A percentile compares a stretch with the other conserved stretches of the same genome.
phyloP scores from a whole-genome alignment of 2,113 vertebrate species.

The Taurulus bubalis region DNA sequence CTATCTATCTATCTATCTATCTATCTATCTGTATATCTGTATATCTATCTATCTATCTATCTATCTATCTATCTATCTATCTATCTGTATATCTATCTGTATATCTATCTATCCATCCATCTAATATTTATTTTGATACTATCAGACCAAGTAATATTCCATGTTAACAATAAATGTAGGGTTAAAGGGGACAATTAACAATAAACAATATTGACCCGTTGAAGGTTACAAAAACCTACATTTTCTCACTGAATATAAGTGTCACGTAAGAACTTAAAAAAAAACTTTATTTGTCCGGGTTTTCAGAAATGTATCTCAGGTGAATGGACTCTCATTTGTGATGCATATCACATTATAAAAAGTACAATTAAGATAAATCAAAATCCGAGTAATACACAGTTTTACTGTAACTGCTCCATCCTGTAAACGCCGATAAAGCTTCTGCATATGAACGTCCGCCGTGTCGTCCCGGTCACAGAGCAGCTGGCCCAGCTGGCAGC shows the following conservation, averaged over 20 bases:
- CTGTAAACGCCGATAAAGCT: not conserved
- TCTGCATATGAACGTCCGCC: not conserved
- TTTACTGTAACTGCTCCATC: not conserved
- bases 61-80: no score
- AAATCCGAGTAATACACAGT: not conserved
- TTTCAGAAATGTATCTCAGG: no score
- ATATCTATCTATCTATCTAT: no score
- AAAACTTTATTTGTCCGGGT: no score
- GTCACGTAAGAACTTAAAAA: no score
- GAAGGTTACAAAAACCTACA: not conserved
- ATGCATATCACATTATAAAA: not conserved
- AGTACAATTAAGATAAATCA: not conserved
- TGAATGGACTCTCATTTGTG: no score
- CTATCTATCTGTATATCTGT: no score
- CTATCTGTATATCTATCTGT: no score
- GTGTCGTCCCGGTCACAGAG: slow-evolving; percentile 82
- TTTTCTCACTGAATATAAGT: not conserved
- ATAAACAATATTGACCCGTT: not conserved
- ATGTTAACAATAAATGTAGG: not conserved
- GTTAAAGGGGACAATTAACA: not conserved
- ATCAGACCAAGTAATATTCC: not conserved
- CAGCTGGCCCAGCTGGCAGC: slow-evolving; percentile 95
- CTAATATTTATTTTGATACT: no score
- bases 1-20: no score
- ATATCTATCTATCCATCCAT: no score